Base-by-base conservation (phyloP, 2,888 invertebrate species). In the Heliothis peltigera region DNA sequence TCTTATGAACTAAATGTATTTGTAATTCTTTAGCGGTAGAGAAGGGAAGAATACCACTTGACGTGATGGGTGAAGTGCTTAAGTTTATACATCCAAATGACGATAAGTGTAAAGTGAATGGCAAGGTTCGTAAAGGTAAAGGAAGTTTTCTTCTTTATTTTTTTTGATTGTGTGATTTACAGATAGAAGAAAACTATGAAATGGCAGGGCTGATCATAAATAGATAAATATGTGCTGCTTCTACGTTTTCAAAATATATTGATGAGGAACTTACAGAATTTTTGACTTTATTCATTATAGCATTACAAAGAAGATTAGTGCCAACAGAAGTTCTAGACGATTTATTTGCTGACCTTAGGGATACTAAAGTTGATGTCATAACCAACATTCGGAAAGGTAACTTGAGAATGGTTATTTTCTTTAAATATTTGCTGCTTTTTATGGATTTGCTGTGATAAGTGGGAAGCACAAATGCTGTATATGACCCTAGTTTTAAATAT, bases 61-160 rank as follows among this genome's bases (percentile, higher is more conserved):
- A 19, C 15, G 52, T 59, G 0, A 25, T 52, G 8, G 35, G 32
- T 17, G 52, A 52, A 5, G 10, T 59, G 15, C 46, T 59, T 0
- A 19, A 12, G 0, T 46, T 8, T 39, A 32, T 52, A 22, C 19
- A 7, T 7, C 52, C 52, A 8, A 8, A 5, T 18, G 52, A 59
- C 6, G 32, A 21, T 6, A 35, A 52, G 22, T 52, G 43, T 18
- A 19, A 59, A 52, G 28, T 59, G 15, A 19, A 46, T 8, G 21
- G 7, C 12, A 59, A 35, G 7, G 35, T 59, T 6, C 59, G 46
- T 7, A 44, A 52, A 59, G 59, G 59, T 59, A 18, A n/a, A 35
- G 32, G 15, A n/a, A n/a, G 1, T 6, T 4, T 1, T 32, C 8
- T 10, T 32, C 1, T 10, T 7, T 25, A 25, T 4, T 0, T 10